Percentiles rank a stretch among this genome's conserved stretches.
Evolutionary conservation across 1,140 invertebrate genomes (phyloP).

Genomic region (Brachionus sp.): DNA sequence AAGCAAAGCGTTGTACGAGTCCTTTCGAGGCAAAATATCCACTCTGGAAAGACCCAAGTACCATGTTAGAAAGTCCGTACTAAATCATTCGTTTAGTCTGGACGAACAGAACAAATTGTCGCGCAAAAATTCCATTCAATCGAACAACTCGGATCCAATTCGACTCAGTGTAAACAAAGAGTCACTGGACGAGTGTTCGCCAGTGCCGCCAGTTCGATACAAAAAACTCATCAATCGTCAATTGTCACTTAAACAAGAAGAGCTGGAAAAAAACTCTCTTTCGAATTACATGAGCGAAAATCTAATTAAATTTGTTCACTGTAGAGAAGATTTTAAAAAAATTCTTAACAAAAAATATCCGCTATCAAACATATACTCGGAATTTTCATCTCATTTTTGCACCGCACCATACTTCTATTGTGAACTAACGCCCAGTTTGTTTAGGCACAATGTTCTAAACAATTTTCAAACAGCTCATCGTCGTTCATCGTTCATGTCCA

Average conservation of each 20-base stretch:
- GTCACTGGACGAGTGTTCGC: background rate
- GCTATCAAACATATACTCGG: background rate
- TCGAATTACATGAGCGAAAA: background rate
- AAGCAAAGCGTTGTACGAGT: conserved; percentile 9
- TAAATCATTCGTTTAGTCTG: conserved; percentile 31
- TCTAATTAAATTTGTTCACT: conserved; percentile 22
- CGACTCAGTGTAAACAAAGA: background rate
- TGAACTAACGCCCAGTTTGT: background rate
- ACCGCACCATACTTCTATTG: conserved; percentile 39
- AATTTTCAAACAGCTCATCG: background rate
- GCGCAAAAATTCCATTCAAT: background rate
- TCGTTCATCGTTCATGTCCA: background rate
- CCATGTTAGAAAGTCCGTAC: conserved; percentile 14
- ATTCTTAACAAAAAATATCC: background rate
- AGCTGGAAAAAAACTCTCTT: conserved; percentile 15
- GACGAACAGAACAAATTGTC: background rate
- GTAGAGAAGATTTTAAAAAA: conserved; percentile 42
- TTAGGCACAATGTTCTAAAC: background rate
- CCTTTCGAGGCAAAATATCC: conserved; percentile 28
- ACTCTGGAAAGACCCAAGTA: conserved; percentile 33
- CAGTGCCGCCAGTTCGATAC: conserved; percentile 10
- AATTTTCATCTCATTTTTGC: background rate
- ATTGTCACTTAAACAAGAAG: background rate
- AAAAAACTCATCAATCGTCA: background rate
- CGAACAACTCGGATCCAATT: conserved; percentile 18